Conservation (phyloP, 2,113 vertebrate genomes). For the Anas platyrhynchos region DNA sequence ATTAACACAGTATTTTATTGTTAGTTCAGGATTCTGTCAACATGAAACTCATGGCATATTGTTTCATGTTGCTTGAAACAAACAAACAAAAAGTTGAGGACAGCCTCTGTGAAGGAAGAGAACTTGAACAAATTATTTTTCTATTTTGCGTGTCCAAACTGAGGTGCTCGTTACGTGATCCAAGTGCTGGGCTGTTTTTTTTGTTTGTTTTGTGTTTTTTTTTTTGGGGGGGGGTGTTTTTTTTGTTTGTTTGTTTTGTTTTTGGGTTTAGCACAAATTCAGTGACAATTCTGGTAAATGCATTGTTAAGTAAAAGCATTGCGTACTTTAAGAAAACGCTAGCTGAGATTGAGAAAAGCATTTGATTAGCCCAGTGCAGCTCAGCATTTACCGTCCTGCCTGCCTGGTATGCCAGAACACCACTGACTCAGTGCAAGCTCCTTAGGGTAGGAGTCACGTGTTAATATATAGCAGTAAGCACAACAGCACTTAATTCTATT, state of each 20-base stretch:
- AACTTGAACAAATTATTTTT: background rate
- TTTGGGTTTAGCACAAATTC: background rate
- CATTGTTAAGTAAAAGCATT: background rate
- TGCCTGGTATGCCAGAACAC: background rate
- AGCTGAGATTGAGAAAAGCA: background rate
- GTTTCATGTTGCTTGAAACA: background rate
- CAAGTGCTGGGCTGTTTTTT: background rate
- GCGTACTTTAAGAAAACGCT: background rate
- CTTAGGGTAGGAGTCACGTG: constrained; percentile 35
- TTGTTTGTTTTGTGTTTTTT: background rate
- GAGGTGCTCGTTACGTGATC: background rate
- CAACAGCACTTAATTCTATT: constrained; percentile 21
- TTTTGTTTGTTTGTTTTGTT: background rate
- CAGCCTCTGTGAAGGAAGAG: background rate
- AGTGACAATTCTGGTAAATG: background rate
- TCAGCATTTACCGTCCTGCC: background rate
- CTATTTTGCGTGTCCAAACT: background rate
- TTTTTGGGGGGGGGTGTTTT: background rate
- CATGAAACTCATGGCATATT: fast-evolving
- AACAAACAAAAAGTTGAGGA: background rate
- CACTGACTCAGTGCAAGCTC: constrained; percentile 19
- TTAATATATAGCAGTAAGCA: background rate
- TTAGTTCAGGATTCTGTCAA: background rate
- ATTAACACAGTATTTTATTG: background rate
- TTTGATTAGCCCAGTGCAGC: background rate